Evolutionary conservation across 2,113 vertebrate genomes (phyloP), one percentile per base, ranked within the genome.

Genomic region (Madoqua kirkii): DNA sequence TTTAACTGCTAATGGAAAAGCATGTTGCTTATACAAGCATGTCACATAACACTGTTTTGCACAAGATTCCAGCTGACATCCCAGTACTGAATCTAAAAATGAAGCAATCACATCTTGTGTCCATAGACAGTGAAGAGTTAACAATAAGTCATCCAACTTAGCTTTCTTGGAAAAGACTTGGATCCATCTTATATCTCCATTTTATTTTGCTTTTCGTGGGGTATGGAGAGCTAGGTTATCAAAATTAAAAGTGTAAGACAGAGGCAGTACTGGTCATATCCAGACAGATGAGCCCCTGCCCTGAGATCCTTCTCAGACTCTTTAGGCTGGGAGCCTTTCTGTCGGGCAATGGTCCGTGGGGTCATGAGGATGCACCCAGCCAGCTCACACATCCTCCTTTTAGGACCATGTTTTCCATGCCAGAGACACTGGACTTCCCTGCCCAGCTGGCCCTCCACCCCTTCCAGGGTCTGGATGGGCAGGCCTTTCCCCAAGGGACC

Each of bases 151-250:
- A 3, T 40, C 93, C 0, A 85, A 71, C 89, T 98, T 96, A 91
- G 64, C 82, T 96, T 84, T 95, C 87, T 4, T 62, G 85, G 91
- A 94, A 81, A 97, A 83, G 87, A 78, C 92, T 23, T 95, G 60
- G 90, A 98, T 96, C 92, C 74, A 94, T 96, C 97, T 96, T 96
- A 86, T 89, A 97, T 93, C 96, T 95, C 95, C 96, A 97, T 96
- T 82, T 85, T 19, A 33, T n/a, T 93, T 81, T 91, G 36, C 71
- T 11, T 92, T 90, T 90, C 31, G 4, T 5, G 85, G 78, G 57
- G 71, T 74, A 96, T 43, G 85, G 89, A 96, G 31, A 96, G 36
- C 4, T 82, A 97, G 87, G 62, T 87, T 96, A 92, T 27, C 45
- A 76, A 95, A 86, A 87, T 48, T 93, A 94, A 93, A 91, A 91